Evolutionary conservation across 2,888 invertebrate species (phyloP).

Genomic region (Kuschelorhynchus macadamiae): DNA sequence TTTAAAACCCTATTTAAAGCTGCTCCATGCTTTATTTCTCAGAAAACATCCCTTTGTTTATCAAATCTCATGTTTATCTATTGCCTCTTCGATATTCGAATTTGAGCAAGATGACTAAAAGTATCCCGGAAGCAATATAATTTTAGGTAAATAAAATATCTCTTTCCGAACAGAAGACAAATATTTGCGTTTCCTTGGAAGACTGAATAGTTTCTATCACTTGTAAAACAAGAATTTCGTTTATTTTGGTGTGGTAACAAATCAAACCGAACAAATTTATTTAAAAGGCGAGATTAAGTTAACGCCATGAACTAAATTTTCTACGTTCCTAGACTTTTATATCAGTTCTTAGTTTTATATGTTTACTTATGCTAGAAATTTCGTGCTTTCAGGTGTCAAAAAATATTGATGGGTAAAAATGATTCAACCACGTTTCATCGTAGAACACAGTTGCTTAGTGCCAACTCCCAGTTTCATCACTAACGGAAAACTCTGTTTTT

Average conservation of each 20-base stretch:
- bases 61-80: no score
- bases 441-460: no score
- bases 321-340: slow-evolving; percentile 1
- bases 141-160: slow-evolving; percentile 49
- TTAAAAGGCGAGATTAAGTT: slow-evolving; percentile 39
- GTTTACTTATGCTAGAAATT: background rate
- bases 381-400: background rate
- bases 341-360: slow-evolving; percentile 8
- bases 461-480: no score
- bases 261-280: slow-evolving; percentile 43
- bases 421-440: no score
- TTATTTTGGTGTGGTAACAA: slow-evolving; percentile 41
- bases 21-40: no score
- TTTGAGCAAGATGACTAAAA: slow-evolving; percentile 6
- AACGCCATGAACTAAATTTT: slow-evolving; percentile 35
- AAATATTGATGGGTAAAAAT: background rate
- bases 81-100: slow-evolving; percentile 7
- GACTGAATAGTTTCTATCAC: slow-evolving; percentile 44
- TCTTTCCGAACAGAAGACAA: slow-evolving; percentile 37
- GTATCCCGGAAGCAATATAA: slow-evolving; percentile 34
- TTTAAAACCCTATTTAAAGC: no score
- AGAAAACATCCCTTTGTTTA: no score
- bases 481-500: no score
- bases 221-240: slow-evolving; percentile 42
- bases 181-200: slow-evolving; percentile 46